These are phyloP conservation scores for Toxotes jaculatrix DNA, from an alignment of 2,113 vertebrate species.

Conservation along the genomic window DNA sequence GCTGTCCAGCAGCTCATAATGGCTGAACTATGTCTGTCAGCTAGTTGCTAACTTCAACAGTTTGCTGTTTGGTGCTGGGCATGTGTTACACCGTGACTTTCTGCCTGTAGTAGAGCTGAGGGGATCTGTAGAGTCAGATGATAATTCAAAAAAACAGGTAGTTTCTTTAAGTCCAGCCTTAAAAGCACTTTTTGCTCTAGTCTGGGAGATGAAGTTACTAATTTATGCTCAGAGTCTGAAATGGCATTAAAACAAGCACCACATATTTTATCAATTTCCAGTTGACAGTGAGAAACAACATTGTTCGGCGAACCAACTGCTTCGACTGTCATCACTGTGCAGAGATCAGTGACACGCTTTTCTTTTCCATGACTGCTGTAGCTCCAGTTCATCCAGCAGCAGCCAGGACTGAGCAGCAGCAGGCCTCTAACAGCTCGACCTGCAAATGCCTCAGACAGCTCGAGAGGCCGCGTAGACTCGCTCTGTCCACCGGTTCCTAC, in stretches of 20 bases:
- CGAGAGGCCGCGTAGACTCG: conserved; percentile 47
- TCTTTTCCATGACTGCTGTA: conserved; percentile 37
- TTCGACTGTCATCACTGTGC: conserved; percentile 38
- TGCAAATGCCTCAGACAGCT: conserved; percentile 67
- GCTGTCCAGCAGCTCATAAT: background rate
- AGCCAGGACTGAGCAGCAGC: conserved; percentile 34
- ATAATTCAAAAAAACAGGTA: background rate
- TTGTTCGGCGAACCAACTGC: conserved; percentile 26
- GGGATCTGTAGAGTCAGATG: background rate
- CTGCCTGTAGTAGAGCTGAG: background rate
- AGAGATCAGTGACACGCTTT: conserved; percentile 43
- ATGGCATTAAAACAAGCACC: background rate
- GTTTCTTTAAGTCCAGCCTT: background rate
- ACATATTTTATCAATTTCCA: conserved; percentile 18
- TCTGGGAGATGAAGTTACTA: background rate
- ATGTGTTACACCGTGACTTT: background rate
- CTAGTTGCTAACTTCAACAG: background rate
- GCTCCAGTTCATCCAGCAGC: conserved; percentile 18
- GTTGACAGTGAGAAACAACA: conserved; percentile 21
- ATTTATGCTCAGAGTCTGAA: background rate
- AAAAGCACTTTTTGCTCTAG: background rate
- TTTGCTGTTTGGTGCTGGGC: background rate
- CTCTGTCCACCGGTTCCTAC: conserved; percentile 71
- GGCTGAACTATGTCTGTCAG: background rate
- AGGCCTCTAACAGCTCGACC: conserved; percentile 33